Conservation (phyloP, 35 echinoderm and acorn worm genomes). For the Eucidaris tribuloides region DNA sequence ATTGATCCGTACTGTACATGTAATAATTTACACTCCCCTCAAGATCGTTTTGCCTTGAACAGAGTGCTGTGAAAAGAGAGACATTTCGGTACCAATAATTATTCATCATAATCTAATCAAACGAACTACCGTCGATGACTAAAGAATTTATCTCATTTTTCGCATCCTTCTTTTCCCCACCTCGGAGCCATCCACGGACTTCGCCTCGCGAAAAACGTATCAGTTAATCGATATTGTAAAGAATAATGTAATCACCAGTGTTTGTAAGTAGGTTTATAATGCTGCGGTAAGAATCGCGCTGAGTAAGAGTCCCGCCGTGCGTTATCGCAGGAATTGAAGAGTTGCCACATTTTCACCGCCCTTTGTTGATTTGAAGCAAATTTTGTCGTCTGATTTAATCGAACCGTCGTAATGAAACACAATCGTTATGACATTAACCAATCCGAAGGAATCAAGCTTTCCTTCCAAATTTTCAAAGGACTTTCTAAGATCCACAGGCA, state of each 20-base stretch:
- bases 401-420: background rate
- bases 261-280: slow-evolving; percentile 39
- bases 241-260: slow-evolving; percentile 14
- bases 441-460: background rate
- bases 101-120: slow-evolving; percentile 42
- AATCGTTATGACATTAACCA: slow-evolving; percentile 23
- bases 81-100: slow-evolving; percentile 11
- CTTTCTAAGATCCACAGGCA: background rate
- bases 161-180: background rate
- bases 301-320: background rate
- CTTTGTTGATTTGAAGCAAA: background rate
- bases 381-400: slow-evolving; percentile 20
- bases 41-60: slow-evolving; percentile 7
- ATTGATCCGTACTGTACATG: slow-evolving; percentile 10
- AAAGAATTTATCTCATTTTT: background rate
- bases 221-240: background rate
- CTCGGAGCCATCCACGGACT: background rate
- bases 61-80: slow-evolving; percentile 18
- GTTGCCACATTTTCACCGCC: slow-evolving; percentile 16
- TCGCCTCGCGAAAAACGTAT: background rate
- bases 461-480: background rate
- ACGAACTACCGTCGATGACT: background rate
- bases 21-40: slow-evolving; percentile 8
- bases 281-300: no score
- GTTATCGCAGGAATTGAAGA: background rate